Percentiles rank a stretch among this genome's conserved stretches.
phyloP scores from a whole-genome alignment of 2,888 invertebrate genomes.

The Dioctria linearis region DNA sequence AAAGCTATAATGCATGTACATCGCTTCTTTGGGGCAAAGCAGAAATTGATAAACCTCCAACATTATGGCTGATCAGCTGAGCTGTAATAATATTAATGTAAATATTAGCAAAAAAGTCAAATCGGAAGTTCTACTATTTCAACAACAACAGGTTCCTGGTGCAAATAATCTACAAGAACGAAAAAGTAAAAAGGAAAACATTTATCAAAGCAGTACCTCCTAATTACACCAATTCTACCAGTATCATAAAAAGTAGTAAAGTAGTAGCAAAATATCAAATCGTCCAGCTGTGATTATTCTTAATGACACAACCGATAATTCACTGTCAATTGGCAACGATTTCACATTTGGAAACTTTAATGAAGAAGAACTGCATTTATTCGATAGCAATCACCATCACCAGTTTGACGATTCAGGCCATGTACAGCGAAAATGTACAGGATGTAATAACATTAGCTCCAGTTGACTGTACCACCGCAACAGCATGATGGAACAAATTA shows the following conservation, averaged over 20 bases:
- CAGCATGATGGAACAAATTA: conserved; percentile 42
- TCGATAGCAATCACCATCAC: conserved; percentile 49
- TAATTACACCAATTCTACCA: conserved; percentile 35
- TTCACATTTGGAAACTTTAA: conserved; percentile 78
- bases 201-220: too few relatives aligned
- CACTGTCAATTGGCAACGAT: conserved; percentile 76
- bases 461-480: not conserved
- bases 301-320: conserved; percentile 72
- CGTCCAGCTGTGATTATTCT: conserved; percentile 84
- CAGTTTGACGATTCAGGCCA: conserved; percentile 50
- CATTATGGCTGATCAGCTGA: too few relatives aligned
- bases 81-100: conserved; percentile 15
- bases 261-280: conserved; percentile 61
- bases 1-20: conserved; percentile 65
- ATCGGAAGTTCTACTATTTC: conserved; percentile 19
- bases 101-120: conserved; percentile 36
- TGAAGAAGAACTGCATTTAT: conserved; percentile 69
- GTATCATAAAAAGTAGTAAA: conserved; percentile 38
- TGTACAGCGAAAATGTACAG: too few relatives aligned
- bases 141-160: not conserved
- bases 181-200: conserved; percentile 59
- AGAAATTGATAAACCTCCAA: conserved; percentile 61
- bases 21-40: conserved; percentile 64
- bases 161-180: conserved; percentile 42
- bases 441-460: not conserved